Evolutionary conservation across 1,140 invertebrate genomes (phyloP).

Genomic region (Sycobia sp.): DNA sequence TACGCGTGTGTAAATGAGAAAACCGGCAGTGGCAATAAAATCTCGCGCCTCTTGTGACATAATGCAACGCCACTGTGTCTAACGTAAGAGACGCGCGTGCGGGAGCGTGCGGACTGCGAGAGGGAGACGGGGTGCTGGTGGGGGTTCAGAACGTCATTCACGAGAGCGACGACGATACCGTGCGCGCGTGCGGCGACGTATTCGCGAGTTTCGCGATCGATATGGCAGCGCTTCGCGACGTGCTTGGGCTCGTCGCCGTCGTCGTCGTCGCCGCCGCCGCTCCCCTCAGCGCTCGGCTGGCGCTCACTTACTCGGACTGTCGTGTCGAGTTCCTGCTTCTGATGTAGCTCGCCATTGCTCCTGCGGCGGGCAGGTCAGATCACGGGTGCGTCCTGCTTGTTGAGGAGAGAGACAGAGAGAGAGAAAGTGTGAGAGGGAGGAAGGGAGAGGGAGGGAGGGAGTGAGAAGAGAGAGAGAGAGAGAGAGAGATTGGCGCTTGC

Average conservation of each 20-base stretch:
- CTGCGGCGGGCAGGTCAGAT: too few species aligned
- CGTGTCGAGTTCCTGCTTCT: slow-evolving; percentile 48
- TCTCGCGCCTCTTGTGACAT: too few species aligned
- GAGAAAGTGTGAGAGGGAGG: background rate
- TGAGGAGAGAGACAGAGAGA: background rate
- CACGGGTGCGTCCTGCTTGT: slow-evolving; percentile 5
- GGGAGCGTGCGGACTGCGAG: background rate
- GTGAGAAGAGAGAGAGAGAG: too few species aligned
- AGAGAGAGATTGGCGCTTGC: too few species aligned
- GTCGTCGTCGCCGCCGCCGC: background rate
- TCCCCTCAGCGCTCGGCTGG: background rate
- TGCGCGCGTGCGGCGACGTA: background rate
- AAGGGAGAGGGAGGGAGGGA: too few species aligned
- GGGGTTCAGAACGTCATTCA: background rate
- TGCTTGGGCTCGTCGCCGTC: too few species aligned
- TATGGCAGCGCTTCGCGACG: slow-evolving; percentile 6
- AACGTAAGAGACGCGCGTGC: too few species aligned
- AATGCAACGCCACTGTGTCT: too few species aligned
- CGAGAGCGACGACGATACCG: background rate
- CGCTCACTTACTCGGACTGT: slow-evolving; percentile 61
- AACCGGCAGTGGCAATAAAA: too few species aligned
- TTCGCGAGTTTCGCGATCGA: slow-evolving; percentile 3
- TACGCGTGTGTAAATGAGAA: too few species aligned
- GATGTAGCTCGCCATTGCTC: slow-evolving; percentile 55
- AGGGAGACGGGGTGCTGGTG: background rate